Percentiles rank a stretch among this genome's conserved stretches.
Conservation (phyloP, 2,113 vertebrate species). For the Etheostoma cragini region DNA sequence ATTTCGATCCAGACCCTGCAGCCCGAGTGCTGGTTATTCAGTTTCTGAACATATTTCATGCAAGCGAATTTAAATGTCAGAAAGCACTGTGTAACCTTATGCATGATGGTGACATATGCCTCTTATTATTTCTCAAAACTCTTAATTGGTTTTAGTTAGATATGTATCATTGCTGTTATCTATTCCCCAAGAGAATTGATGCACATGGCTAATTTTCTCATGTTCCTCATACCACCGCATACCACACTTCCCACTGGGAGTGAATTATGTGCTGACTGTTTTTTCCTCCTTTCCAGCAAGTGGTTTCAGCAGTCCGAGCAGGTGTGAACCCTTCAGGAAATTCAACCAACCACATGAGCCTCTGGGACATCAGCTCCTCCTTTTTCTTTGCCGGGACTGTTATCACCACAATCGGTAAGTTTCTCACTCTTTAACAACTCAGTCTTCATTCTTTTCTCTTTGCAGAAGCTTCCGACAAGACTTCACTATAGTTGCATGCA, state of each 20-base stretch:
- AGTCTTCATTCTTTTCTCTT: background rate
- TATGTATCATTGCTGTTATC: constrained; percentile 21
- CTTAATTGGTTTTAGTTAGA: constrained; percentile 29
- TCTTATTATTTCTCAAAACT: constrained; percentile 14
- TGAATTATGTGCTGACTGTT: constrained; percentile 7
- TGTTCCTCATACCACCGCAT: constrained; percentile 5
- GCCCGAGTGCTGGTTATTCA: background rate
- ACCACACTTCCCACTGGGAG: constrained; percentile 13
- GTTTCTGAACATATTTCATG: background rate
- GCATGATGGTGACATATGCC: background rate
- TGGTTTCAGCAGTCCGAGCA: constrained; percentile 94
- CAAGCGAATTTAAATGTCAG: background rate
- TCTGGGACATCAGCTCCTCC: constrained; percentile 99
- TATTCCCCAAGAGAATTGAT: constrained; percentile 21
- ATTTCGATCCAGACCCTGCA: background rate
- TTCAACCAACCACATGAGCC: constrained; percentile 92
- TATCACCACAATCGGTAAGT: constrained; percentile 98
- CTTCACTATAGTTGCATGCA: background rate
- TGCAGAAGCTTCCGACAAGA: background rate
- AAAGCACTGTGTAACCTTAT: background rate
- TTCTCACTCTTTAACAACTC: background rate
- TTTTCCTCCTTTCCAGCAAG: constrained; percentile 85
- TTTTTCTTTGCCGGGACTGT: constrained; percentile 99
- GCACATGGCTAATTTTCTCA: background rate
- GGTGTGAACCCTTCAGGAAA: constrained; percentile 96